These are phyloP conservation scores for Fregetta grallaria DNA, from an alignment of 2,113 vertebrate species.

Conservation along the genomic window DNA sequence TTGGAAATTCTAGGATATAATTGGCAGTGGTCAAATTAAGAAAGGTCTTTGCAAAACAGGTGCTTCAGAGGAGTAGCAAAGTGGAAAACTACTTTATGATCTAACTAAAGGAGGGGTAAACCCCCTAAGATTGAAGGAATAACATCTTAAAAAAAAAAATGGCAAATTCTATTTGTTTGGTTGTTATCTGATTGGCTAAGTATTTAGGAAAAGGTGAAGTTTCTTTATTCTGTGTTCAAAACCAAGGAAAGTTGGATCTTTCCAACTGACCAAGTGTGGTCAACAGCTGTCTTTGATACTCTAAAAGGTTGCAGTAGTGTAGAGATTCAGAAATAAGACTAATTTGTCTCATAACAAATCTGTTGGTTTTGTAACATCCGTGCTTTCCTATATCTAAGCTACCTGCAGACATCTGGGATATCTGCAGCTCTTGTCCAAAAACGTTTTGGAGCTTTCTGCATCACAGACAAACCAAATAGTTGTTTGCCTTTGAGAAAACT, in stretches of 20 bases:
- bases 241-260: neutral
- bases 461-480: neutral
- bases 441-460: neutral
- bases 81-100: neutral
- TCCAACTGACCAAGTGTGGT: too few species aligned
- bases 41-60: neutral
- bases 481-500: neutral
- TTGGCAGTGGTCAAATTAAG: neutral
- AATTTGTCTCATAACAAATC: neutral
- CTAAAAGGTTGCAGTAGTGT: neutral
- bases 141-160: neutral
- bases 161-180: neutral
- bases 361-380: neutral
- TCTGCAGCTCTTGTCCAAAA: neutral
- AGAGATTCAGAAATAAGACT: neutral
- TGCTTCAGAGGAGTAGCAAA: neutral
- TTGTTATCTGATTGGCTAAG: neutral
- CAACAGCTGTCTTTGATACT: neutral
- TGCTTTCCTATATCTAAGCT: neutral
- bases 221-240: neutral
- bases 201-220: neutral
- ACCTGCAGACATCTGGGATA: neutral
- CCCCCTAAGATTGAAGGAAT: neutral
- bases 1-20: neutral
- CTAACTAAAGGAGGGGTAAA: neutral